These are phyloP conservation scores for Cassiopea andromeda DNA, from an alignment of 30 jellyfish, hydroid and myxozoan genomes.

Conservation along the genomic window DNA sequence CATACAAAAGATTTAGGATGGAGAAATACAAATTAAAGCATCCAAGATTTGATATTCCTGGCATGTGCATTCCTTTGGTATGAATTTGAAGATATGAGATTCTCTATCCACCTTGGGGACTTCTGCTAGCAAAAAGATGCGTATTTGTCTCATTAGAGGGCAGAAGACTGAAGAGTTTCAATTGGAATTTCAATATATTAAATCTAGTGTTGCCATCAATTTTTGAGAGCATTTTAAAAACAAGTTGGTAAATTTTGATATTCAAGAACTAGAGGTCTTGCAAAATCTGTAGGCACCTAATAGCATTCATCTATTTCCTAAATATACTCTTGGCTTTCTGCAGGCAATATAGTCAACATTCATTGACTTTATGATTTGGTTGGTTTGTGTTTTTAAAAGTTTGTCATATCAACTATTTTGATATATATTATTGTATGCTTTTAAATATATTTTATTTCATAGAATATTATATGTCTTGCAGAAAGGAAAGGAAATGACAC, in stretches of 20 bases:
- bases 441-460: neutral
- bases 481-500: conserved; percentile 80
- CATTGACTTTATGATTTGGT: too few species aligned
- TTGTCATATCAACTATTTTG: too few species aligned
- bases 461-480: neutral
- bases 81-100: neutral
- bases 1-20: conserved; percentile 55
- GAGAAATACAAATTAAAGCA: conserved; percentile 29
- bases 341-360: neutral
- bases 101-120: neutral
- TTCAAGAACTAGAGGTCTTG: too few species aligned
- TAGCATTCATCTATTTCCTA: neutral
- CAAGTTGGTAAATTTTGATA: too few species aligned
- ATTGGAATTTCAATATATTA: too few species aligned
- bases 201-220: too few species aligned
- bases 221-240: too few species aligned
- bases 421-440: neutral
- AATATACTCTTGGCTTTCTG: too few species aligned
- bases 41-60: conserved; percentile 77
- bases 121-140: too few species aligned
- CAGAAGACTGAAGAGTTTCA: too few species aligned
- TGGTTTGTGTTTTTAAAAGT: too few species aligned
- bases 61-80: conserved; percentile 76
- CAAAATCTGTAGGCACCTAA: neutral
- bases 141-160: too few species aligned